Evolutionary conservation across 2,888 invertebrate genomes (phyloP), one percentile per base, ranked within the genome.

Genomic region (Orthonevra nobilis): DNA sequence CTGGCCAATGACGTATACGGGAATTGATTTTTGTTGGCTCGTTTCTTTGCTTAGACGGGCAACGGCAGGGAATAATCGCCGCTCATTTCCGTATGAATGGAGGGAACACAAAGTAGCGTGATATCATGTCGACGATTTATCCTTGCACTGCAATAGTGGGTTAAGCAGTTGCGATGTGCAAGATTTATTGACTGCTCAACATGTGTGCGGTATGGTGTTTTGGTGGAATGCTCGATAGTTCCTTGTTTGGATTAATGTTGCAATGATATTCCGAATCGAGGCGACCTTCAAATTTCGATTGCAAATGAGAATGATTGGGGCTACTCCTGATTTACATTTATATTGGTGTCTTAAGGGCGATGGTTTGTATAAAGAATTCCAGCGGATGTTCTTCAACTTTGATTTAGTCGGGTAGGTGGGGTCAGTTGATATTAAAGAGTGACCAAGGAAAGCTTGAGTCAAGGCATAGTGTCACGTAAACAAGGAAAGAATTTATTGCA

Each of bases 11-110:
- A 77, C 63, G 69, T 75, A 15, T 40, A 34, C 50, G 30, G 26
- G 32, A 42, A 77, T 77, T 77, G 70, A 64, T 77, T 77, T 64
- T 75, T 7, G 12, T 32, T 14, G n/a, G n/a, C 23, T 40, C 58
- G 17, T 38, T 6, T 17, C 17, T 38, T 26, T 2, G 32, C 10
- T 52, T 36, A 19, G 44, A 38, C 30, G 26, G 70, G 28, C 10
- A 14, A 30, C 36, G 10, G 30, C 12, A 7, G 38, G 3, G 54
- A 26, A 42, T 54, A 75, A 69, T 56, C 42, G 60, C 17, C 38
- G 28, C 42, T 58, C 36, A 42, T 63, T 75, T 75, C 69, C 63
- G 56, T 10, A 30, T n/a, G n/a, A n/a, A n/a, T n/a, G n/a, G n/a
- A 34, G 44, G 30, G 44, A 66, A 66, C 60, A 17, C 14, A 42